Evolutionary conservation across 2,888 invertebrate genomes (phyloP).

Genomic region (Meliscaeva auricollis): DNA sequence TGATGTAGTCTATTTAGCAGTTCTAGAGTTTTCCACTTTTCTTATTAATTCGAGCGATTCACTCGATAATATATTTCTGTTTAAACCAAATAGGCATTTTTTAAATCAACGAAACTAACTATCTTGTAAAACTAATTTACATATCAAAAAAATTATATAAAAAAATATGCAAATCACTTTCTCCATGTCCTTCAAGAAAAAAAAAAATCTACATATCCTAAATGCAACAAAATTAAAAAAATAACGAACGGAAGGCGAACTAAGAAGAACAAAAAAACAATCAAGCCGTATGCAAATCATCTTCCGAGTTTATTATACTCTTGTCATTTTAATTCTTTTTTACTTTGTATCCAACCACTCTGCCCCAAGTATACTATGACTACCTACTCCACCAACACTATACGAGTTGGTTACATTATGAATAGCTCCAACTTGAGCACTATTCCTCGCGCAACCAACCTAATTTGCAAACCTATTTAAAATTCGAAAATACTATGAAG

Average conservation of each 20-base stretch:
- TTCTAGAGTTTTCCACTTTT: no score
- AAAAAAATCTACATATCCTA: no score
- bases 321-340: not conserved
- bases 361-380: not conserved
- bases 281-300: slow-evolving; percentile 22
- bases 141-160: no score
- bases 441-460: slow-evolving; percentile 27
- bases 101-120: no score
- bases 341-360: not conserved
- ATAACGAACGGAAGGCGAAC: not conserved
- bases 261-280: not conserved
- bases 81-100: no score
- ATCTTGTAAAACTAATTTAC: no score
- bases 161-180: no score
- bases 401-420: slow-evolving; percentile 7
- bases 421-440: slow-evolving; percentile 2
- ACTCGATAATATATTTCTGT: no score
- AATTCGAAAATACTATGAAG: slow-evolving; percentile 28
- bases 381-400: not conserved
- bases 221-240: no score
- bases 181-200: no score
- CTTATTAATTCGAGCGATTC: no score
- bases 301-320: slow-evolving; percentile 24
- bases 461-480: slow-evolving; percentile 49
- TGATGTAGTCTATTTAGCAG: no score